Conservation (phyloP, 1,140 invertebrate genomes). For the Diorhabda sublineata region DNA sequence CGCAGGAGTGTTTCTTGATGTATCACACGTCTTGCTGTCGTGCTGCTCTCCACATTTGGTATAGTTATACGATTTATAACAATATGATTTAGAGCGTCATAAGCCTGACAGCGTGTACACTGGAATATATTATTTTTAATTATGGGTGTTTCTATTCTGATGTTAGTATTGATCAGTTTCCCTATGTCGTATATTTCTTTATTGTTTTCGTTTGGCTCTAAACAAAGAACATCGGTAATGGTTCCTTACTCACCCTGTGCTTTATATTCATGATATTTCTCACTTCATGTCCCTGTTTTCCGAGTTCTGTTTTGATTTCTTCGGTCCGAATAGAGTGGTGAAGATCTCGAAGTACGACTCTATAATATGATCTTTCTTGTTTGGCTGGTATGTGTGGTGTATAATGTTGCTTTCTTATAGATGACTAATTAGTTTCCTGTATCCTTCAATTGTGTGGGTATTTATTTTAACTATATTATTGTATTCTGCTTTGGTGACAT, state of each 20-base stretch:
- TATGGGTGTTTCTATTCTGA: slow-evolving; percentile 31
- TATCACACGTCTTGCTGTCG: slow-evolving; percentile 42
- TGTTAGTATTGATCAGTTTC: slow-evolving; percentile 34
- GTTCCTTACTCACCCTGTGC: slow-evolving; percentile 35
- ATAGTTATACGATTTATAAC: no score
- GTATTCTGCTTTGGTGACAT: slow-evolving; percentile 9
- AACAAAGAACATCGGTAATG: slow-evolving; percentile 41
- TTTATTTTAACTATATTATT: slow-evolving; percentile 19
- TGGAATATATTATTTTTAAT: no score
- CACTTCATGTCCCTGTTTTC: slow-evolving; percentile 25
- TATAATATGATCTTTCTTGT: slow-evolving; percentile 12
- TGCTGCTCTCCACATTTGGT: slow-evolving; percentile 27
- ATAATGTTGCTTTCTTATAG: slow-evolving; percentile 13
- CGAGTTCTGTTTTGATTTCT: slow-evolving; percentile 9
- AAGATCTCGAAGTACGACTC: slow-evolving; percentile 20
- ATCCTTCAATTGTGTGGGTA: slow-evolving; percentile 6
- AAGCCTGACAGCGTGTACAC: no score
- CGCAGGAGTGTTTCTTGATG: slow-evolving; percentile 39
- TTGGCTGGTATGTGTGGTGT: slow-evolving; percentile 19
- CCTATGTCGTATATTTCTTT: slow-evolving; percentile 42
- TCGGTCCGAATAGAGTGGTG: slow-evolving; percentile 7
- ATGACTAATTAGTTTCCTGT: slow-evolving; percentile 12
- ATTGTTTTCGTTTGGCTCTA: slow-evolving; percentile 41
- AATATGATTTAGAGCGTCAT: no score
- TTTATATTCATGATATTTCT: slow-evolving; percentile 30